Percentiles rank a stretch among this genome's conserved stretches.
Evolutionary conservation across 2,113 vertebrate species (phyloP).

Genomic region (Hirundichthys speculiger): DNA sequence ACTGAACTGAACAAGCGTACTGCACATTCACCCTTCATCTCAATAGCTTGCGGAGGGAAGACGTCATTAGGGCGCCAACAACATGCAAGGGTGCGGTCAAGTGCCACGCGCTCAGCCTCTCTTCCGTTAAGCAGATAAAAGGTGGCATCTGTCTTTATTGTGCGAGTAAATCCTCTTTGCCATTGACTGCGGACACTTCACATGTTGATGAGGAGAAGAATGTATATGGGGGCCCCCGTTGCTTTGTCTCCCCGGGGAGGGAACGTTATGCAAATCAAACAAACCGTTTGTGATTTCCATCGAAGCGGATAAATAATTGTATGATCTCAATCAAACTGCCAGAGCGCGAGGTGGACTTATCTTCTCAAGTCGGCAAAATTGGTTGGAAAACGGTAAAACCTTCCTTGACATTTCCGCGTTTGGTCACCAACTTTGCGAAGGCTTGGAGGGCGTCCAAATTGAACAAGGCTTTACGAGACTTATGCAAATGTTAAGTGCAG

Average conservation of each 20-base stretch:
- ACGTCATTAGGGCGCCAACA: slow-evolving; percentile 44
- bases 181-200: slow-evolving; percentile 66
- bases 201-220: slow-evolving; percentile 64
- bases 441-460: background rate
- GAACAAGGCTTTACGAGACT: background rate
- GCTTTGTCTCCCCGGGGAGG: slow-evolving; percentile 43
- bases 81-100: slow-evolving; percentile 39
- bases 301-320: slow-evolving; percentile 31
- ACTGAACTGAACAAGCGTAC: slow-evolving; percentile 21
- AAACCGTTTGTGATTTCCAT: slow-evolving; percentile 66
- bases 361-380: background rate
- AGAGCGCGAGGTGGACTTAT: background rate
- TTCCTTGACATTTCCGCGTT: background rate
- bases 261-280: slow-evolving; percentile 73
- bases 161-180: slow-evolving; percentile 53
- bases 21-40: slow-evolving; percentile 38
- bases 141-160: slow-evolving; percentile 76
- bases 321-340: slow-evolving; percentile 22
- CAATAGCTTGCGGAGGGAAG: slow-evolving; percentile 16
- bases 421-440: background rate
- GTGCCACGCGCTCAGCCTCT: slow-evolving; percentile 66
- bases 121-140: slow-evolving; percentile 74
- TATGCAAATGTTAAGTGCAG: slow-evolving; percentile 32
- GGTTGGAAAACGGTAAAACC: background rate
- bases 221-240: slow-evolving; percentile 26